Conservation (phyloP, 2,888 invertebrate genomes). For the Alentia gelatinosa region DNA sequence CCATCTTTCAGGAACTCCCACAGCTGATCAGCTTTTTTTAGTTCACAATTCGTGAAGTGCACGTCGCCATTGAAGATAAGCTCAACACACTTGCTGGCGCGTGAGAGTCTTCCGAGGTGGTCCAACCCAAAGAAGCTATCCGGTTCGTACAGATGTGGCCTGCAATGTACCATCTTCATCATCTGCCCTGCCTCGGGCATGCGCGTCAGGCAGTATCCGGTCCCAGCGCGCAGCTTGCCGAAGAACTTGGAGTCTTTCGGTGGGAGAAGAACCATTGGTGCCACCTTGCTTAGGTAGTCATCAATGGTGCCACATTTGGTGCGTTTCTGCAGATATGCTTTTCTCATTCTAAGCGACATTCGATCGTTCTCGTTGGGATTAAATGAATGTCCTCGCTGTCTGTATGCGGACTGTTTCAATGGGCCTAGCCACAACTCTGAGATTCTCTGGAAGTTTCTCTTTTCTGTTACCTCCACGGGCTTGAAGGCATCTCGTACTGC, state of each 20-base stretch:
- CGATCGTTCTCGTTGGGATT: constrained; percentile 44
- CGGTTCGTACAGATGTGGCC: constrained; percentile 62
- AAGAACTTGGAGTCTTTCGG: constrained; percentile 44
- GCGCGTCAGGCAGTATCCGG: constrained; percentile 58
- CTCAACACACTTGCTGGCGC: constrained; percentile 55
- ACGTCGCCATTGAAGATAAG: constrained; percentile 38
- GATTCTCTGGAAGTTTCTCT: constrained; percentile 60
- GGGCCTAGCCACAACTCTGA: constrained; percentile 62
- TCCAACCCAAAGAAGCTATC: constrained; percentile 62
- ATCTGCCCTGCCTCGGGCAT: neutral
- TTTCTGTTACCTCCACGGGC: constrained; percentile 56
- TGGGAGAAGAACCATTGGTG: constrained; percentile 57
- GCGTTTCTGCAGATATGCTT: constrained; percentile 46
- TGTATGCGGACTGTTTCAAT: constrained; percentile 54
- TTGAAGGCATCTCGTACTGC: constrained; percentile 63
- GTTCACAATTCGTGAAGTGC: neutral
- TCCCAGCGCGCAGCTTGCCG: constrained; percentile 59
- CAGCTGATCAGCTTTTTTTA: constrained; percentile 8
- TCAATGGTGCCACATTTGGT: constrained; percentile 52
- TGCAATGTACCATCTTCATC: constrained; percentile 61
- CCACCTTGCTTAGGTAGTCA: constrained; percentile 60
- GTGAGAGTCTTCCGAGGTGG: constrained; percentile 55
- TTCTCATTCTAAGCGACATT: neutral
- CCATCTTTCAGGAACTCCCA: constrained; percentile 14
- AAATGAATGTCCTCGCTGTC: constrained; percentile 40